Conservation (phyloP, 2,113 vertebrate genomes). For the Aphyosemion australe region DNA sequence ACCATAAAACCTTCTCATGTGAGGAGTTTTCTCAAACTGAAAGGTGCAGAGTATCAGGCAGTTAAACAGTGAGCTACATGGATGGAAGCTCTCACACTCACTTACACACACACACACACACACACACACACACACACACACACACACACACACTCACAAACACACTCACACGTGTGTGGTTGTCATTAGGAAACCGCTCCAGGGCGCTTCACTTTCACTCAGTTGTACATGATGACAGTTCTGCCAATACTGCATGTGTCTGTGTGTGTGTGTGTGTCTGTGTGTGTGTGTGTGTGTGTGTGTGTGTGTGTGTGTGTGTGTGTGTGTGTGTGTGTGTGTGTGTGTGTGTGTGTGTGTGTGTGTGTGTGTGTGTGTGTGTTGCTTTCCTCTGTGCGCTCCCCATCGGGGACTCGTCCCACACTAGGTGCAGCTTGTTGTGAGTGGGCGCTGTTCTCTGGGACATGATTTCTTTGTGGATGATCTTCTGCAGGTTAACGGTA, state of each 20-base stretch:
- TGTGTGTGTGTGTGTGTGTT: not conserved
- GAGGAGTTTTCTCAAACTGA: too few relatives aligned
- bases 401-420: not conserved
- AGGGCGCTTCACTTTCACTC: conserved; percentile 3
- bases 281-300: not conserved
- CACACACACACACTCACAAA: too few relatives aligned
- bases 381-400: not conserved
- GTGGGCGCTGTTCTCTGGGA: conserved; percentile 4
- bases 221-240: conserved; percentile 46
- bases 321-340: not conserved
- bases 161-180: not conserved
- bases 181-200: conserved; percentile 27
- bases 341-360: not conserved
- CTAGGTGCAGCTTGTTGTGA: not conserved
- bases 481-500: conserved; percentile 48
- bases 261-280: not conserved
- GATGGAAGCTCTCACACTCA: too few relatives aligned
- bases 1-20: too few relatives aligned
- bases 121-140: too few relatives aligned
- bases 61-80: too few relatives aligned
- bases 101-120: too few relatives aligned
- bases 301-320: not conserved
- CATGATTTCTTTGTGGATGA: conserved; percentile 62
- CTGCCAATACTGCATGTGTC: conserved; percentile 23
- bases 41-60: too few relatives aligned